phyloP scores from a whole-genome alignment of 2,113 vertebrate genomes.

The Puffinus mauretanicus region DNA sequence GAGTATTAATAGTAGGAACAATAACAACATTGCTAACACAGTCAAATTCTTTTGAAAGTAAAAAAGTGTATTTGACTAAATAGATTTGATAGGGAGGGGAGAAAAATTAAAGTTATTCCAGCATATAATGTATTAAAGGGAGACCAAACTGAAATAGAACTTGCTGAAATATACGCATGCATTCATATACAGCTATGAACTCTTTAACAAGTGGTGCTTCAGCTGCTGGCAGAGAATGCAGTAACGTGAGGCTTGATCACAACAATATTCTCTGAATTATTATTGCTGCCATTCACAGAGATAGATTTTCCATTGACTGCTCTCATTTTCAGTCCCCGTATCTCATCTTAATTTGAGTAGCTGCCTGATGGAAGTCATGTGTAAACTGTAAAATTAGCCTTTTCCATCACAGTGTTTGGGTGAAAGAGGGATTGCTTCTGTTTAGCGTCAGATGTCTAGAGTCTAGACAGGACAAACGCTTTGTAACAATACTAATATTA shows the following conservation, averaged over 20 bases:
- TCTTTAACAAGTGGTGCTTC: not conserved
- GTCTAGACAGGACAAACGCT: conserved; percentile 17
- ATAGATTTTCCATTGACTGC: conserved; percentile 46
- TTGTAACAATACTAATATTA: conserved; percentile 42
- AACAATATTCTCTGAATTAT: conserved; percentile 36
- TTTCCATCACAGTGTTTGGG: not conserved
- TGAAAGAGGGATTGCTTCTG: conserved; percentile 34
- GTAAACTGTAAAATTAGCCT: conserved; percentile 39
- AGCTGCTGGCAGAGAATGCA: not conserved
- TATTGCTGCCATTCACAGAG: conserved; percentile 17
- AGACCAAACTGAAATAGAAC: not conserved
- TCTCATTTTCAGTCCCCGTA: conserved; percentile 12
- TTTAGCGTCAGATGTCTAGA: conserved; percentile 38
- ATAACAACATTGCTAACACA: not conserved
- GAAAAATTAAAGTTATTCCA: not conserved
- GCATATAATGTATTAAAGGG: not conserved
- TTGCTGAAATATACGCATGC: not conserved
- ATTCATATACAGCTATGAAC: not conserved
- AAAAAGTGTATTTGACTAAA: not conserved
- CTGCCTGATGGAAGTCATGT: conserved; percentile 11
- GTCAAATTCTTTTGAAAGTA: not conserved
- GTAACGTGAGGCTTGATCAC: not conserved
- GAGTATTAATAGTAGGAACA: not conserved
- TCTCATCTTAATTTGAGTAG: conserved; percentile 44
- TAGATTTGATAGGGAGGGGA: not conserved